Conservation (phyloP, 2,888 invertebrate genomes). For the Lasioglossum morio region DNA sequence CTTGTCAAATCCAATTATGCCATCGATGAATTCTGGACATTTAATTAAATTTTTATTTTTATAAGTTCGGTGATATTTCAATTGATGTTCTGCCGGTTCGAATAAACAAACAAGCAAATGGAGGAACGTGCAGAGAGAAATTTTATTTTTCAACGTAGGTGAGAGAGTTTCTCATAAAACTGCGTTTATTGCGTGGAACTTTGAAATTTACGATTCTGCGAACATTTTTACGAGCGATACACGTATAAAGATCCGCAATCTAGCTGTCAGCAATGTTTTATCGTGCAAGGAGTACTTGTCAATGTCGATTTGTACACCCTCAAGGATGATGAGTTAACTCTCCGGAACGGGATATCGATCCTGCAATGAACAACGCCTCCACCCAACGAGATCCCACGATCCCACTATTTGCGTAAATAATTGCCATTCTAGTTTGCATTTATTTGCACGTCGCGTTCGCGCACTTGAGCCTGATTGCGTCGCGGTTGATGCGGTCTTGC, state of each 20-base stretch:
- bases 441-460: constrained; percentile 42
- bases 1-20: background rate
- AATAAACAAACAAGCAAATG: background rate
- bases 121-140: background rate
- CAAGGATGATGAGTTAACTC: constrained; percentile 41
- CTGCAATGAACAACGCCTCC: constrained; percentile 48
- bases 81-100: background rate
- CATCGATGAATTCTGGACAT: background rate
- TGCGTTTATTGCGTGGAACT: background rate
- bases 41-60: background rate
- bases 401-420: constrained; percentile 61
- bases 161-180: background rate
- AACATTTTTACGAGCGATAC: background rate
- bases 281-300: background rate
- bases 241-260: background rate
- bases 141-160: background rate
- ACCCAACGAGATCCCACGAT: constrained; percentile 58
- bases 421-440: constrained; percentile 51
- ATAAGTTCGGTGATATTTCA: background rate
- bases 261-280: background rate
- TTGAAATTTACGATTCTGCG: background rate
- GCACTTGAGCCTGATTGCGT: constrained; percentile 44
- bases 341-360: constrained; percentile 50
- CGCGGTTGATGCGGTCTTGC: constrained; percentile 14
- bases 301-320: background rate